Evolutionary conservation across 2,113 vertebrate species (phyloP).

Genomic region (Coturnix japonica): DNA sequence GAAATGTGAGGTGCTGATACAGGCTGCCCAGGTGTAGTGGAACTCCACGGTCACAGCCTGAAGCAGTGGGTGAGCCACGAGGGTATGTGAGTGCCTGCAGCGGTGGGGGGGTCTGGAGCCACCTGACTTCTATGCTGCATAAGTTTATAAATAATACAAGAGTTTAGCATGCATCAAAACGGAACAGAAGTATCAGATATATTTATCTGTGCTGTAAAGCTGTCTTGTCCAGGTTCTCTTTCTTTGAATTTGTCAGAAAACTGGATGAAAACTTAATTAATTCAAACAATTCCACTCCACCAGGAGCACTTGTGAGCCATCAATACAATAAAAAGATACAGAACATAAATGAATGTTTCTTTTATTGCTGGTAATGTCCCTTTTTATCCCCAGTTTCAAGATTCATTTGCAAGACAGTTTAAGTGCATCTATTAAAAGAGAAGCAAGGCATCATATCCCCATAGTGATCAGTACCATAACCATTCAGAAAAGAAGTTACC

Average conservation of each 20-base stretch:
- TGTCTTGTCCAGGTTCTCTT: neutral
- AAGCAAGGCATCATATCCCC: neutral
- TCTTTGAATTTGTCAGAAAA: neutral
- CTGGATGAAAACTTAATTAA: neutral
- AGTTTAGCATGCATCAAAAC: neutral
- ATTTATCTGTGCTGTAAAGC: neutral
- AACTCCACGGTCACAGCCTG: no score
- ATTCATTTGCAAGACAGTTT: constrained; percentile 2
- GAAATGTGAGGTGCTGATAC: no score
- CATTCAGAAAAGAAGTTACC: neutral
- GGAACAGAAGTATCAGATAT: neutral
- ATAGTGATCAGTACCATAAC: neutral
- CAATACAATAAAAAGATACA: neutral
- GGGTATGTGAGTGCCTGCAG: no score
- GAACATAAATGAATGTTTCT: neutral
- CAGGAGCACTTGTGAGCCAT: neutral
- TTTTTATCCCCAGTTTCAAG: constrained; percentile 17
- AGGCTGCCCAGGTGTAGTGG: no score
- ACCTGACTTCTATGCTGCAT: no score
- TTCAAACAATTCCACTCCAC: neutral
- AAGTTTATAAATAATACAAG: neutral
- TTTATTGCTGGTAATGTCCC: constrained; percentile 45
- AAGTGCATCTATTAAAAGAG: constrained; percentile 3
- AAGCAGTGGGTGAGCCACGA: no score
- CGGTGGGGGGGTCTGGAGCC: no score